Conservation (phyloP, 2,797 vertebrate genomes). For the Melanotaenia maccullochi region DNA sequence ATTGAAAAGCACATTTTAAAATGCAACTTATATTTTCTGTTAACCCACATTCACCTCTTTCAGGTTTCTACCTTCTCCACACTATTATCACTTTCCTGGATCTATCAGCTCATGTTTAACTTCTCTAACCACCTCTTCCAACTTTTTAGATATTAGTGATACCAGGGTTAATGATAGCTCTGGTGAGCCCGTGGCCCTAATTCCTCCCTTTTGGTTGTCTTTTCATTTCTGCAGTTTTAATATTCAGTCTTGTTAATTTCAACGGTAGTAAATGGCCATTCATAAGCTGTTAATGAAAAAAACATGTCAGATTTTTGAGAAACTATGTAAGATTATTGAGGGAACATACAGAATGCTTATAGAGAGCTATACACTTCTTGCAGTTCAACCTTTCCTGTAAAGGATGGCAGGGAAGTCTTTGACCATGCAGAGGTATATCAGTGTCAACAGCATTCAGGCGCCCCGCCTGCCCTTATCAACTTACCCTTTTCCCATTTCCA, state of each 20-base stretch:
- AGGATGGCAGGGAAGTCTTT: slow-evolving; percentile 22
- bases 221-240: slow-evolving; percentile 14
- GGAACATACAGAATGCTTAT: slow-evolving; percentile 1
- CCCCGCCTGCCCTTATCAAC: slow-evolving; percentile 68
- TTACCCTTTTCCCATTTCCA: slow-evolving; percentile 70
- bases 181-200: slow-evolving; percentile 17
- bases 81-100: not conserved
- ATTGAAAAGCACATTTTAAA: not conserved
- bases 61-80: slow-evolving; percentile 6
- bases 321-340: not conserved
- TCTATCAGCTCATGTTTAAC: slow-evolving; percentile 10
- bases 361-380: not conserved
- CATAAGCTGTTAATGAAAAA: slow-evolving; percentile 10
- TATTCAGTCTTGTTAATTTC: not conserved
- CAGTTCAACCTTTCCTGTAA: slow-evolving; percentile 19
- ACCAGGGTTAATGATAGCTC: slow-evolving; percentile 6
- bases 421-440: slow-evolving; percentile 46
- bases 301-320: not conserved
- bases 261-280: not conserved
- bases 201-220: not conserved
- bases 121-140: not conserved
- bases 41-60: not conserved
- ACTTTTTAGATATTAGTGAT: slow-evolving; percentile 21
- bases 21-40: not conserved
- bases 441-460: slow-evolving; percentile 62